Conservation (phyloP, 1,140 invertebrate genomes). For the Trissolcus basalis region DNA sequence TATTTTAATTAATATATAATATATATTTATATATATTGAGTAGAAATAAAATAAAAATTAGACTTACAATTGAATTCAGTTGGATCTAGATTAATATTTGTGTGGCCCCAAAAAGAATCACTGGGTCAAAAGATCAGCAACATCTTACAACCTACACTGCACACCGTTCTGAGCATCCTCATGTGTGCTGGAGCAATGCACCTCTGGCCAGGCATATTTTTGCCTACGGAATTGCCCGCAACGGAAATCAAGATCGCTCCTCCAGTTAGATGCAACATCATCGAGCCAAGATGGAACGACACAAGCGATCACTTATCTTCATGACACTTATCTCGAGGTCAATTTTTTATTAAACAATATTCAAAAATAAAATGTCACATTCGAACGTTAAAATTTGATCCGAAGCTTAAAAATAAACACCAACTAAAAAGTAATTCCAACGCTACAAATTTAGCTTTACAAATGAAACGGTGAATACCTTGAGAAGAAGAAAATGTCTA, state of each 20-base stretch:
- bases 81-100: slow-evolving; percentile 67
- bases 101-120: slow-evolving; percentile 68
- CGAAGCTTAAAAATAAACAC: too few species aligned
- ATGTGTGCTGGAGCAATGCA: slow-evolving; percentile 64
- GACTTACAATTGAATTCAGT: slow-evolving; percentile 48
- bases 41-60: too few species aligned
- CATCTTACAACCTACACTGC: slow-evolving; percentile 60
- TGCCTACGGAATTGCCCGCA: slow-evolving; percentile 63
- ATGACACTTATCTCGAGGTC: background rate
- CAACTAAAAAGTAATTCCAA: too few species aligned
- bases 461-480: too few species aligned
- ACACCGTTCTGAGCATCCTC: slow-evolving; percentile 59
- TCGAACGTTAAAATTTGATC: too few species aligned
- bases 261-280: slow-evolving; percentile 68
- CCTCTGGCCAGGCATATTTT: slow-evolving; percentile 71
- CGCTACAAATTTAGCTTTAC: too few species aligned
- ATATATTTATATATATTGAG: too few species aligned
- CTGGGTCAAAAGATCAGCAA: slow-evolving; percentile 51
- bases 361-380: too few species aligned
- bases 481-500: too few species aligned
- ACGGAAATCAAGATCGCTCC: slow-evolving; percentile 57
- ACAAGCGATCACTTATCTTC: background rate
- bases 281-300: slow-evolving; percentile 70
- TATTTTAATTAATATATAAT: too few species aligned
- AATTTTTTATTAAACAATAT: too few species aligned